Evolutionary conservation across 1,140 invertebrate species (phyloP).

Genomic region (Amphibalanus amphitrite): DNA sequence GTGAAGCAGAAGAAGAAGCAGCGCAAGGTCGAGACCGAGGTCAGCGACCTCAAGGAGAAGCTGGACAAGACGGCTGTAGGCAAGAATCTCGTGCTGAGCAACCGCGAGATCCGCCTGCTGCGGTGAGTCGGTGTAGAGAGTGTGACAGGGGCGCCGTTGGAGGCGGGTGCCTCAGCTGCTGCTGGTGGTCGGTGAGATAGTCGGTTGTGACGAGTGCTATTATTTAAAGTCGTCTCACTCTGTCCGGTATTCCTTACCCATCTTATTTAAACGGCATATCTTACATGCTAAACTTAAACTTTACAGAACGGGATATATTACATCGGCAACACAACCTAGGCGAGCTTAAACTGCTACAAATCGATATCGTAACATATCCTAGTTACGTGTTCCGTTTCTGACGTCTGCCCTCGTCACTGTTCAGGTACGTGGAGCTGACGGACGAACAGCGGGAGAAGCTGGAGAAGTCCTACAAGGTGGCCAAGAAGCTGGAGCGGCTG

Average conservation of each 20-base stretch:
- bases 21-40: constrained; percentile 45
- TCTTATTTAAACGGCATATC: not conserved
- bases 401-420: too few relatives aligned
- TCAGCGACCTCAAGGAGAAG: constrained; percentile 65
- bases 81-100: constrained; percentile 74
- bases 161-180: not conserved
- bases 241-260: not conserved
- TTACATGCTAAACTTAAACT: too few relatives aligned
- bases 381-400: too few relatives aligned
- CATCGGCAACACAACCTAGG: too few relatives aligned
- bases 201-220: constrained; percentile 5
- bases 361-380: too few relatives aligned
- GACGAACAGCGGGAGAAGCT: constrained; percentile 83
- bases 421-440: constrained; percentile 70
- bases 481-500: constrained; percentile 76
- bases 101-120: constrained; percentile 72
- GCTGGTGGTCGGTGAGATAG: not conserved
- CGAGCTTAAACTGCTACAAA: too few relatives aligned
- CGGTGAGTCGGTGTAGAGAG: constrained; percentile 37
- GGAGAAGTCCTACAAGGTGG: constrained; percentile 79
- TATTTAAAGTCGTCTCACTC: constrained; percentile 8
- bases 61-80: constrained; percentile 48
- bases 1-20: constrained; percentile 48
- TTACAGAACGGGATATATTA: too few relatives aligned
- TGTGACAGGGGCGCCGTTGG: not conserved